phyloP scores from a whole-genome alignment of 2,113 vertebrate genomes.

The Apodemus sylvaticus region DNA sequence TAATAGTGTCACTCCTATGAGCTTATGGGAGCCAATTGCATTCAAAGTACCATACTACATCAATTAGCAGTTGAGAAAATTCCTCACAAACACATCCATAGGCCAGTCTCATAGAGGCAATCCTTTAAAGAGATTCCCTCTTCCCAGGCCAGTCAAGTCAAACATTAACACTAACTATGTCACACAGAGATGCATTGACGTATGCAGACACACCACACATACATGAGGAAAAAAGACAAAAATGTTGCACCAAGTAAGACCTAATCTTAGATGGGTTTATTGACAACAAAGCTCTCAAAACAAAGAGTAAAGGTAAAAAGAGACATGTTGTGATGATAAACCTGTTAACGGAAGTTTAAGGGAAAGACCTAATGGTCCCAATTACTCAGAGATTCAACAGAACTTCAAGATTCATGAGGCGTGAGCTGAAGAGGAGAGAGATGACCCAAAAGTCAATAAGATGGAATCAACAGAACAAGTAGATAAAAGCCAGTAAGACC shows the following conservation, averaged over 20 bases:
- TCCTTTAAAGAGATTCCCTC: not conserved
- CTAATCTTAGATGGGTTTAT: not conserved
- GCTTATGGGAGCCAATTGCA: not conserved
- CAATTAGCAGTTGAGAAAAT: not conserved
- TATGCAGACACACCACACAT: not conserved
- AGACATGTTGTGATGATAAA: not conserved
- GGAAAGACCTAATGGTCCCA: not conserved
- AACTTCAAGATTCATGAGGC: not conserved
- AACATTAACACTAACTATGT: too few relatives aligned
- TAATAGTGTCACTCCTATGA: not conserved
- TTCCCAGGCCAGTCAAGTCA: not conserved
- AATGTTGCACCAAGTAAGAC: not conserved
- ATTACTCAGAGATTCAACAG: not conserved
- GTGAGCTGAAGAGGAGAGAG: not conserved
- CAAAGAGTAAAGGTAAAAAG: not conserved
- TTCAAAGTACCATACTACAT: not conserved
- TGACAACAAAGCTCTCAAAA: not conserved
- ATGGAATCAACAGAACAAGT: not conserved
- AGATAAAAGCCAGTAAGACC: not conserved
- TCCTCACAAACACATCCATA: not conserved
- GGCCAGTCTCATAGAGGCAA: not conserved
- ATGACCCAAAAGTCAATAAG: not conserved
- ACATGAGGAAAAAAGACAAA: not conserved
- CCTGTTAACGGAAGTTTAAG: not conserved
- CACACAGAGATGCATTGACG: not conserved